Conservation (phyloP, 1,140 invertebrate genomes). For the Heterodera carotae region DNA sequence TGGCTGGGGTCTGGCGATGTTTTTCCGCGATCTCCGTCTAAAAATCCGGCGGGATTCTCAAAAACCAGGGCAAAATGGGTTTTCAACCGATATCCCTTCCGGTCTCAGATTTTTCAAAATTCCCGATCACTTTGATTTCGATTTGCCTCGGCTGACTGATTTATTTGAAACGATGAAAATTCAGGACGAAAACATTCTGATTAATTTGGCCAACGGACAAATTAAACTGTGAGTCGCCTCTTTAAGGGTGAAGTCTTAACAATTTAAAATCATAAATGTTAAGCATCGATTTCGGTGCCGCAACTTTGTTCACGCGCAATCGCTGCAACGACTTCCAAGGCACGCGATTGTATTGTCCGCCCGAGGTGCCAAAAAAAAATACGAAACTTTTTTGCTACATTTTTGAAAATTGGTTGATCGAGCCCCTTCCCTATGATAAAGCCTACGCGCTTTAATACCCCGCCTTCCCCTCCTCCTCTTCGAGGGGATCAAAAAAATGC, state of each 20-base stretch:
- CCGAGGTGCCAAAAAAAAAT: constrained; percentile 17
- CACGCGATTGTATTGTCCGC: constrained; percentile 74
- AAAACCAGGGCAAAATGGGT: too few species aligned
- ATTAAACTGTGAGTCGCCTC: constrained; percentile 57
- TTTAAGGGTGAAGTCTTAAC: too few species aligned
- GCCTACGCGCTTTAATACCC: neutral
- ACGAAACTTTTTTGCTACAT: neutral
- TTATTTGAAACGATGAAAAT: constrained; percentile 10
- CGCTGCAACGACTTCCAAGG: constrained; percentile 72
- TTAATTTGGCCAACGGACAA: constrained; percentile 67
- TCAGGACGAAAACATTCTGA: constrained; percentile 70
- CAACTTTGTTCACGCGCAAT: constrained; percentile 67
- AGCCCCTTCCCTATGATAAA: neutral
- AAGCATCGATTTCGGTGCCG: constrained; percentile 68
- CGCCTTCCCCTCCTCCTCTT: constrained; percentile 45
- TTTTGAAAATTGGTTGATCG: neutral
- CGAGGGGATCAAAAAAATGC: too few species aligned
- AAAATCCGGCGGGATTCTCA: too few species aligned
- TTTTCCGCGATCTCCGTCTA: too few species aligned
- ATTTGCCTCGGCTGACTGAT: constrained; percentile 28
- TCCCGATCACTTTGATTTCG: too few species aligned
- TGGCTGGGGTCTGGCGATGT: too few species aligned
- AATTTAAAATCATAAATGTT: neutral
- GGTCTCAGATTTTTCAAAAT: too few species aligned
- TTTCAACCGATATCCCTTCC: too few species aligned